Percentiles rank a stretch among this genome's conserved stretches.
Conservation (phyloP, 2,797 vertebrate species). For the Chromobotia macracanthus region DNA sequence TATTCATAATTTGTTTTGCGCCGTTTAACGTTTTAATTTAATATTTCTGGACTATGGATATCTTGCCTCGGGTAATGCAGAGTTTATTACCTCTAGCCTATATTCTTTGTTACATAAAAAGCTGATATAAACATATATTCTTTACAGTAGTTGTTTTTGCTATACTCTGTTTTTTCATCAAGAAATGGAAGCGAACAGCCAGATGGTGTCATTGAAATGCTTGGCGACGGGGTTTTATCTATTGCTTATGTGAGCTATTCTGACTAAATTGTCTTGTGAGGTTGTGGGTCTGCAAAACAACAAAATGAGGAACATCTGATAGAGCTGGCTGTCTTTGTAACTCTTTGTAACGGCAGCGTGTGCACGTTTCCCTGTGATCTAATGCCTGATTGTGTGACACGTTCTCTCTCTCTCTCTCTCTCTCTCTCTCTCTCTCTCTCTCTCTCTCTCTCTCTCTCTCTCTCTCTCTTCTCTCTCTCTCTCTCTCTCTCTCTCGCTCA, state of each 20-base stretch:
- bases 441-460: conserved; percentile 26
- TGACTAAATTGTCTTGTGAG: conserved; percentile 7
- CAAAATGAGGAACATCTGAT: conserved; percentile 56
- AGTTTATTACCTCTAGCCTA: not conserved
- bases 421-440: conserved; percentile 14
- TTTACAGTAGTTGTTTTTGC: not conserved
- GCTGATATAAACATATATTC: too few relatives aligned
- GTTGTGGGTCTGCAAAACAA: conserved; percentile 32
- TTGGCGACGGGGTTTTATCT: not conserved
- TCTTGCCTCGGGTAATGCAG: conserved; percentile 33
- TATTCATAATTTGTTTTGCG: not conserved
- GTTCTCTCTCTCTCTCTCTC: conserved; percentile 12
- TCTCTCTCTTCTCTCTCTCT: conserved; percentile 16
- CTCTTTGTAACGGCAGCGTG: conserved; percentile 30
- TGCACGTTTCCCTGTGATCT: conserved; percentile 41
- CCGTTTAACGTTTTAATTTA: not conserved
- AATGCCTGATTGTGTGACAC: conserved; percentile 46
- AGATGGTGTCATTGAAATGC: not conserved
- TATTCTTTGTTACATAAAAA: not conserved
- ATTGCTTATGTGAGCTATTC: not conserved
- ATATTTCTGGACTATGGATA: conserved; percentile 40
- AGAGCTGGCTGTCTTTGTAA: conserved; percentile 51
- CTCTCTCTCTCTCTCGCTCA: conserved; percentile 22
- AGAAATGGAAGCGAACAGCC: not conserved
- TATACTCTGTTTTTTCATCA: not conserved